phyloP scores from a whole-genome alignment of 2,113 vertebrate species.

The Pangasianodon hypophthalmus region DNA sequence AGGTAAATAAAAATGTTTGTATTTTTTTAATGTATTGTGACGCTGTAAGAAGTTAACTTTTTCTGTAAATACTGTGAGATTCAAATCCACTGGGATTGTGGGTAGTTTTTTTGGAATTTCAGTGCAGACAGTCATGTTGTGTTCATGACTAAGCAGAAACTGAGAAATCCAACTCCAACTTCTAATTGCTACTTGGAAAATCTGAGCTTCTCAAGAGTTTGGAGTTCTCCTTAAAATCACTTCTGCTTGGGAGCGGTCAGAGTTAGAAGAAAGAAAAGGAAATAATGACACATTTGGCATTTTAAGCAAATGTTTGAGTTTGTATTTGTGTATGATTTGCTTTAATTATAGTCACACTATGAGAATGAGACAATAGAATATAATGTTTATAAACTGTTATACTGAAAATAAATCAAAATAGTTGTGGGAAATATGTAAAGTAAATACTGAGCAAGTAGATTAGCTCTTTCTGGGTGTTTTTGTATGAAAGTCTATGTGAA shows the following conservation, averaged over 20 bases:
- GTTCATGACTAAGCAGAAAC: background rate
- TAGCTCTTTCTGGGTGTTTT: background rate
- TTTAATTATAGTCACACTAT: background rate
- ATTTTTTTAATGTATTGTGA: too few species aligned
- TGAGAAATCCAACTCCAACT: background rate
- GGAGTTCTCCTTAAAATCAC: background rate
- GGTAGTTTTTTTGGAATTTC: background rate
- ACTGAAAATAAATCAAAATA: background rate
- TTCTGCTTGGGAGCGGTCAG: background rate
- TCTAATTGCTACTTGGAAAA: background rate
- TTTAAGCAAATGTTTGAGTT: too few species aligned
- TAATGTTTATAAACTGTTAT: background rate
- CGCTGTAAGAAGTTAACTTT: background rate
- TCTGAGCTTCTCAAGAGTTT: background rate
- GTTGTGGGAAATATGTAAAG: background rate
- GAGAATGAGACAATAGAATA: background rate
- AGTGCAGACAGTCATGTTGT: background rate
- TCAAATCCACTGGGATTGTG: background rate
- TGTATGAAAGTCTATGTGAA: background rate
- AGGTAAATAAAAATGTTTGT: too few species aligned
- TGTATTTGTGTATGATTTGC: too few species aligned
- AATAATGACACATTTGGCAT: background rate
- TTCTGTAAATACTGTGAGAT: background rate
- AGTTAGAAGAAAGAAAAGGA: background rate
- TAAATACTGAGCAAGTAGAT: background rate